Evolutionary conservation across 1,140 invertebrate genomes (phyloP).

Genomic region (Batillaria attramentaria): DNA sequence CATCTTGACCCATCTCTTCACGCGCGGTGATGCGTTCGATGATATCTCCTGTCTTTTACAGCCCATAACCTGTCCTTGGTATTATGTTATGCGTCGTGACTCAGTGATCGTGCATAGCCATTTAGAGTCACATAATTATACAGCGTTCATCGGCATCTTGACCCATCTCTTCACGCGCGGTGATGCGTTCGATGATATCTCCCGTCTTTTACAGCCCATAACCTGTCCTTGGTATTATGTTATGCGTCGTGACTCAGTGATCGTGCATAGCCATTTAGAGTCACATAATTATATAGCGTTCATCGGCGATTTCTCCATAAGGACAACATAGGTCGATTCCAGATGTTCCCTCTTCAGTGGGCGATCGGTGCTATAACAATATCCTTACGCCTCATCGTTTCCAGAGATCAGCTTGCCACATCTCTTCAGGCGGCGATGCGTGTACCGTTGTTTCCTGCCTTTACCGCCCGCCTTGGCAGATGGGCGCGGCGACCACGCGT

Average conservation of each 20-base stretch:
- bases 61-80: background rate
- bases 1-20: too few relatives aligned
- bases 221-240: background rate
- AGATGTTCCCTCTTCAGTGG: background rate
- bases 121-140: background rate
- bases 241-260: background rate
- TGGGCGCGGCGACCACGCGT: slow-evolving; percentile 9
- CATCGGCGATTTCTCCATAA: too few relatives aligned
- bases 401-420: slow-evolving; percentile 18
- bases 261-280: background rate
- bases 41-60: too few relatives aligned
- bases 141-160: background rate
- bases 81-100: background rate
- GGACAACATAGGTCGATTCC: too few relatives aligned
- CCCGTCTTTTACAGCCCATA: background rate
- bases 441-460: background rate
- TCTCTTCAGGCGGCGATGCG: slow-evolving; percentile 18
- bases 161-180: too few relatives aligned
- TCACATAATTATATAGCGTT: background rate
- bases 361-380: background rate
- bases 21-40: too few relatives aligned
- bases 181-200: too few relatives aligned
- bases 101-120: background rate
- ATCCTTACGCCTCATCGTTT: too few relatives aligned
- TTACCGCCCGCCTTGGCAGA: background rate